Base-by-base conservation (phyloP, 1,140 invertebrate genomes). In the Pararge aegeria region DNA sequence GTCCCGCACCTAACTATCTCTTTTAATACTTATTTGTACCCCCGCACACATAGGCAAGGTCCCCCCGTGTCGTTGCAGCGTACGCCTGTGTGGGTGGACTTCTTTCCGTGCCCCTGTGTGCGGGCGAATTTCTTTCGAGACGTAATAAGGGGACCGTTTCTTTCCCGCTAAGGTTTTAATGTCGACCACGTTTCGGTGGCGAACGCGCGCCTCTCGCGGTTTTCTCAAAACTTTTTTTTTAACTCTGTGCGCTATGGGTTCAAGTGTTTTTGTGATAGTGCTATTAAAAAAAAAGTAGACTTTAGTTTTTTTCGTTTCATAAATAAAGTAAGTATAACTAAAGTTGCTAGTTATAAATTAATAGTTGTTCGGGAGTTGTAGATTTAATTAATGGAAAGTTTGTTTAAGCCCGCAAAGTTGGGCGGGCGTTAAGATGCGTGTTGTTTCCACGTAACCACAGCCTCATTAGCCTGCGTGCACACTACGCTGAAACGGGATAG, bases 91-190 rank as follows among this genome's bases (percentile, higher is more conserved):
- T 86, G 86, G 48, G 83, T 84, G 80, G 64, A 84, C 81, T 89
- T 87, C 84, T 87, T 87, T 87, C 68, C 77, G 55, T 57, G 76
- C 64, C 78, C 54, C 79, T 89, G 85, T 88, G 86, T 85, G 86
- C 78, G 80, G 65, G 79, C 52, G 83, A 85, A 87, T 89, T 89
- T 89, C 86, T 89, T 89, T 89, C 83, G 86, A 89, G 86, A 89
- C 83, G 84, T 89, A 89, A 89, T 89, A 89, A 89, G 86, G 86
- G 86, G 84, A 89, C 83, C 73, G 81, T 89, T 89, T 87, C 83
- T 87, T 89, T 85, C 86, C 84, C 86, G 81, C 84, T 83, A 86
- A 89, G 86, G 86, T 89, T 87, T 89, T 89, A 89, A 89, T 89
- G 86, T 87, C 81, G 86, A 87, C 83, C 86, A 87, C 84, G 86